These are phyloP conservation scores for Monoplex corrugatus DNA, from an alignment of 2,888 invertebrate species.

Conservation along the genomic window DNA sequence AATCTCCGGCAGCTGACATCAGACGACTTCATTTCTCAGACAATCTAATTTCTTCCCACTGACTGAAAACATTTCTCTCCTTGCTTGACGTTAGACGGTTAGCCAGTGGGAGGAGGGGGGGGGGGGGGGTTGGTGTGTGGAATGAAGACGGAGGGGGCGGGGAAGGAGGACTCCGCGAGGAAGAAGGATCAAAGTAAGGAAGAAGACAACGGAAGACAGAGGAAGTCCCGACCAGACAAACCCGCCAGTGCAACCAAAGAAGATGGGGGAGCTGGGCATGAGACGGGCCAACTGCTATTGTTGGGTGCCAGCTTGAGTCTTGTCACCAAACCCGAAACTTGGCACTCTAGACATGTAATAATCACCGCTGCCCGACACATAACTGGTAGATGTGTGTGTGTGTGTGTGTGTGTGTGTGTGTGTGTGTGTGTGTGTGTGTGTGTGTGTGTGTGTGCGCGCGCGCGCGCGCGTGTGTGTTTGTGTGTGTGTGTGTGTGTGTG, in stretches of 20 bases:
- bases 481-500: no score
- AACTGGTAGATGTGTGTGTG: no score
- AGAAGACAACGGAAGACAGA: neutral
- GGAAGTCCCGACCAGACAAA: neutral
- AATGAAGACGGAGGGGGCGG: neutral
- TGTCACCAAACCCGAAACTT: neutral
- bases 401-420: no score
- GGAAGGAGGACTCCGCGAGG: no score
- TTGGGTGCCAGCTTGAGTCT: neutral
- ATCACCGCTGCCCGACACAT: neutral
- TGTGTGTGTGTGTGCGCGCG: neutral
- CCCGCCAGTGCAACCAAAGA: conserved; percentile 23
- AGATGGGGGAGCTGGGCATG: conserved; percentile 25
- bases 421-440: no score
- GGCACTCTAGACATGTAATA: neutral
- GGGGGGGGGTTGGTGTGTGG: no score
- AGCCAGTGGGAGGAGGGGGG: neutral
- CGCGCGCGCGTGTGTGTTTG: no score
- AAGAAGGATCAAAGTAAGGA: neutral
- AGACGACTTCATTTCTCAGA: conserved; percentile 31
- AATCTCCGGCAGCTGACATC: conserved; percentile 15
- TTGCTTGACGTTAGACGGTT: conserved; percentile 23
- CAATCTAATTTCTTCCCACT: conserved; percentile 28
- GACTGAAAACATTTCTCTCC: conserved; percentile 37
- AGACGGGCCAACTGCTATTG: neutral